Percentiles rank a stretch among this genome's conserved stretches.
Conservation (phyloP, 1,140 invertebrate species). For the Danaus melanippus region DNA sequence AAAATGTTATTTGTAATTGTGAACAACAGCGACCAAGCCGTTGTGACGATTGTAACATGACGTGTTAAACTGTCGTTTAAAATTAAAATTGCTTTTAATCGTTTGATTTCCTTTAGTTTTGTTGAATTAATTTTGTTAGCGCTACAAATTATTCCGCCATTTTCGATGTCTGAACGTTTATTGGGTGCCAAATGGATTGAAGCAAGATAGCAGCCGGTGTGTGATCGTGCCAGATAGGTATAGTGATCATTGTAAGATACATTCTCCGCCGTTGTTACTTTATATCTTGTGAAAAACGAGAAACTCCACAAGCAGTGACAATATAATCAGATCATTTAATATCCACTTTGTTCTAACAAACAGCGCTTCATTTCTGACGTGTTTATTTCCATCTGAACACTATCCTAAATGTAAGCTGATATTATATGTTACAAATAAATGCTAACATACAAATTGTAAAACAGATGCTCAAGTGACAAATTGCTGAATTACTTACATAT, state of each 20-base stretch:
- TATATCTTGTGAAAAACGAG: constrained; percentile 39
- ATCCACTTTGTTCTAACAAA: constrained; percentile 7
- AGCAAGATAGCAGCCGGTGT: constrained; percentile 50
- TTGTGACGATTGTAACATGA: background rate
- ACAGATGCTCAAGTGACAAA: no score
- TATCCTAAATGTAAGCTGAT: no score
- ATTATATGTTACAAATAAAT: no score
- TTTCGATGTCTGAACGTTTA: constrained; percentile 48
- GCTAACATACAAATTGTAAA: no score
- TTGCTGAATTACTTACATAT: background rate
- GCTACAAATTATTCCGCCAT: constrained; percentile 52
- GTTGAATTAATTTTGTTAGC: constrained; percentile 8
- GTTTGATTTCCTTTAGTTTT: constrained; percentile 24
- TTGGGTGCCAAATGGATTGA: constrained; percentile 63
- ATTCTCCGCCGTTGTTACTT: constrained; percentile 59
- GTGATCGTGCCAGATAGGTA: constrained; percentile 46
- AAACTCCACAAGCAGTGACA: constrained; percentile 52
- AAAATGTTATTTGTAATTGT: constrained; percentile 16
- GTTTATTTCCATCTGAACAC: background rate
- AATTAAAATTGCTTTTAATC: constrained; percentile 12
- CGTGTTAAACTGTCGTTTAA: constrained; percentile 18
- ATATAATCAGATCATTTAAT: constrained; percentile 18
- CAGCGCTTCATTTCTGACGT: constrained; percentile 6
- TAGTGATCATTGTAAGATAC: constrained; percentile 52
- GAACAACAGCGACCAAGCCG: background rate